Evolutionary conservation across 2,113 vertebrate genomes (phyloP).

Genomic region (Micronycteris hirsuta): DNA sequence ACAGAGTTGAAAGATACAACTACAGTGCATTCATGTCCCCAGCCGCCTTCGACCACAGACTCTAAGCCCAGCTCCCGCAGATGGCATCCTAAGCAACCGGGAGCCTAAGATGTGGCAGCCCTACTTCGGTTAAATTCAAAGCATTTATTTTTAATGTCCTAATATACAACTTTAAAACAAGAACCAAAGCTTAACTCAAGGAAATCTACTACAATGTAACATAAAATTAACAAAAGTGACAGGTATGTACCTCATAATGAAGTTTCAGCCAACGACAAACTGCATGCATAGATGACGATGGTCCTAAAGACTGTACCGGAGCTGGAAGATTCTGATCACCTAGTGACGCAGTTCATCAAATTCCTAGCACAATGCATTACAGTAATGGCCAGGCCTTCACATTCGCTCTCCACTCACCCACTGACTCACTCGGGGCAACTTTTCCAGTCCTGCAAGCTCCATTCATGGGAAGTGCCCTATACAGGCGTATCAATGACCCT

Average conservation of each 20-base stretch:
- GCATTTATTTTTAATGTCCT: neutral
- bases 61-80: neutral
- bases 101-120: neutral
- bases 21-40: neutral
- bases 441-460: neutral
- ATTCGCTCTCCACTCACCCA: neutral
- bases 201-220: neutral
- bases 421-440: neutral
- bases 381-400: neutral
- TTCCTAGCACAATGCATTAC: neutral
- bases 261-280: neutral
- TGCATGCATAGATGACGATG: neutral
- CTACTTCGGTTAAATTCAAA: neutral
- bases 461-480: neutral
- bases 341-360: neutral
- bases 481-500: neutral
- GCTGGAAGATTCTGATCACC: neutral
- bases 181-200: neutral
- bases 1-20: neutral
- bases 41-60: neutral
- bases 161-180: neutral
- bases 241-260: neutral
- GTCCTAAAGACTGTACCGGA: neutral
- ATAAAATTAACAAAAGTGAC: neutral
- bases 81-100: neutral